phyloP scores from a whole-genome alignment of 2,888 invertebrate genomes.

The Ennomos fuscantarius region DNA sequence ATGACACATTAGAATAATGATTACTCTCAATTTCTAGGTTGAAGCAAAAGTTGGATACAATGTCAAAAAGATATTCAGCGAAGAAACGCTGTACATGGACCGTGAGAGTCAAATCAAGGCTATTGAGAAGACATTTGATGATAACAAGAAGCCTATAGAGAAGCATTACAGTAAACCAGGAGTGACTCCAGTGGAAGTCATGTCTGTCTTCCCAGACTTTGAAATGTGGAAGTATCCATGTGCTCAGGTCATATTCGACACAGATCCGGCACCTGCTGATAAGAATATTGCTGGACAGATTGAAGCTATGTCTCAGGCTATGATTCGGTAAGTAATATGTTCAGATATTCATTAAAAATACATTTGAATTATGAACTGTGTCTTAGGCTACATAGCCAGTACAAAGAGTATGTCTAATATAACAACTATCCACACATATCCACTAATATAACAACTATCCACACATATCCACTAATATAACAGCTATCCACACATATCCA shows the following conservation, averaged over 20 bases:
- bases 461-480: no score
- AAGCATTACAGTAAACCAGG: slow-evolving; percentile 99
- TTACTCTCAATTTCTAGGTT: slow-evolving; percentile 79
- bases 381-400: no score
- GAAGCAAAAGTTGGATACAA: slow-evolving; percentile 99
- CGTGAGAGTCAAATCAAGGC: slow-evolving; percentile 98
- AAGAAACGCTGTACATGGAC: slow-evolving; percentile 98
- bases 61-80: slow-evolving; percentile 96
- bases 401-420: no score
- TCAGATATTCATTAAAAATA: no score
- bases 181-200: slow-evolving; percentile 93
- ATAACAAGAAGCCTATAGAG: slow-evolving; percentile 92
- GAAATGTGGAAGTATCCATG: slow-evolving; percentile 99
- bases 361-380: no score
- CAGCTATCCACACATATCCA: no score
- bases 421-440: no score
- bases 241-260: slow-evolving; percentile 99
- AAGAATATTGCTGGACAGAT: slow-evolving; percentile 94
- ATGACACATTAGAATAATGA: neutral
- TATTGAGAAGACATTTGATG: slow-evolving; percentile 98
- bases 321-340: slow-evolving; percentile 97
- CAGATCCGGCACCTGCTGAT: slow-evolving; percentile 97
- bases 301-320: slow-evolving; percentile 99
- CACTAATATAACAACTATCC: no score
- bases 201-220: slow-evolving; percentile 97